Percentiles rank a stretch among this genome's conserved stretches.
phyloP scores from a whole-genome alignment of 1,140 invertebrate species.

The Apis florea region DNA sequence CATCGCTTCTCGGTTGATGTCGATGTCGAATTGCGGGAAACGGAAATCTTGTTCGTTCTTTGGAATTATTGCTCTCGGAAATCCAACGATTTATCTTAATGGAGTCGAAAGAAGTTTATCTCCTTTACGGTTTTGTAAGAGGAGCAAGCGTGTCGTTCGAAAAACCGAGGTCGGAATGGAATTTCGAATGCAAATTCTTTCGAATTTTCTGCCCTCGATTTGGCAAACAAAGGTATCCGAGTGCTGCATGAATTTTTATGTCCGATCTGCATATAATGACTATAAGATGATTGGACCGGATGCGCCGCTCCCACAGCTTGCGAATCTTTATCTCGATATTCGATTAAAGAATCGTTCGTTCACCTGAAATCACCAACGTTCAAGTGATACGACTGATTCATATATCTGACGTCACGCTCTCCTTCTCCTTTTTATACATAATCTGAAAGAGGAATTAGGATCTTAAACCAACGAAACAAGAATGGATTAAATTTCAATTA shows the following conservation, averaged over 20 bases:
- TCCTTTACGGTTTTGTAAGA: too few relatives aligned
- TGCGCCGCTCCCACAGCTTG: conserved; percentile 64
- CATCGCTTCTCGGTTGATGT: too few relatives aligned
- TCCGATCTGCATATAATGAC: conserved; percentile 73
- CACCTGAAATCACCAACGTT: conserved; percentile 17
- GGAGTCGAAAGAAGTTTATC: too few relatives aligned
- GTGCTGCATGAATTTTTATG: conserved; percentile 69
- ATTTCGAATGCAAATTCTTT: neutral
- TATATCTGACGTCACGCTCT: neutral
- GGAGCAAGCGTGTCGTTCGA: too few relatives aligned
- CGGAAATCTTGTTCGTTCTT: too few relatives aligned
- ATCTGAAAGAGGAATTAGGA: too few relatives aligned
- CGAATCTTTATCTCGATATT: conserved; percentile 60
- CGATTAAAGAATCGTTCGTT: conserved; percentile 53
- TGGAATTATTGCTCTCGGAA: too few relatives aligned
- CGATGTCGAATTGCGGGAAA: too few relatives aligned
- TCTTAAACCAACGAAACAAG: too few relatives aligned
- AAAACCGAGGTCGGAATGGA: too few relatives aligned
- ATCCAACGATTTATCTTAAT: too few relatives aligned
- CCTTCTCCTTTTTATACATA: neutral
- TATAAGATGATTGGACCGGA: conserved; percentile 68
- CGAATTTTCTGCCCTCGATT: conserved; percentile 7
- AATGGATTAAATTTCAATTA: too few relatives aligned
- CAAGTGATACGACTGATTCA: neutral
- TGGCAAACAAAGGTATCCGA: conserved; percentile 31